Conservation (phyloP, 30 jellyfish, hydroid and myxozoan genomes). For the Mastigias papua region DNA sequence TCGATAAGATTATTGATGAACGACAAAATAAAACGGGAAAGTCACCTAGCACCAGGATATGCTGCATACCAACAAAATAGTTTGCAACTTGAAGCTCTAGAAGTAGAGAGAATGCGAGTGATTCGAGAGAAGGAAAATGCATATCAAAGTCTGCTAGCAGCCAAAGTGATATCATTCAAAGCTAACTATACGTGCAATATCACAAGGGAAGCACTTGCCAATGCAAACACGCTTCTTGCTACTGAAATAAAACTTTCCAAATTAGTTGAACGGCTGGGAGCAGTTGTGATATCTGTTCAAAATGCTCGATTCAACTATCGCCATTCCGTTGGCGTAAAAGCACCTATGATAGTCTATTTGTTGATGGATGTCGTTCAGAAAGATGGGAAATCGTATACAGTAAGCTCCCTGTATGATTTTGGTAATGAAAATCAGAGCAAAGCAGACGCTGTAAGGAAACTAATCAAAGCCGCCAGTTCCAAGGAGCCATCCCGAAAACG, state of each 20-base stretch:
- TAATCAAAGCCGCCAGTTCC: neutral
- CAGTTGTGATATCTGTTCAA: neutral
- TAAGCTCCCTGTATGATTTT: constrained; percentile 15
- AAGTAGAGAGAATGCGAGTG: neutral
- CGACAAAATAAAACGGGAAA: constrained; percentile 2
- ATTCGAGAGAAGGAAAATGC: constrained; percentile 28
- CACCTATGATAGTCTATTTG: constrained; percentile 52
- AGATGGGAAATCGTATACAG: neutral
- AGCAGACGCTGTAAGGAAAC: constrained; percentile 17
- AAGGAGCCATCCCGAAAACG: constrained; percentile 10
- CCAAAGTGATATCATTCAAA: constrained; percentile 3
- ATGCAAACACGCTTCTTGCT: constrained; percentile 13
- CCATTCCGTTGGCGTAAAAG: constrained; percentile 14
- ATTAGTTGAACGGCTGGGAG: constrained; percentile 10
- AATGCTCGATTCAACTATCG: constrained; percentile 31
- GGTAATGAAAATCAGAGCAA: constrained; percentile 19
- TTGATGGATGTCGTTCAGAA: constrained; percentile 19
- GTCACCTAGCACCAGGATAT: constrained; percentile 11
- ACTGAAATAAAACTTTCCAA: constrained; percentile 23
- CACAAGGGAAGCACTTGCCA: constrained; percentile 31
- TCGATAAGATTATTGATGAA: constrained; percentile 6
- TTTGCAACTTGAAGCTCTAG: constrained; percentile 36
- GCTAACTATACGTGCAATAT: constrained; percentile 26
- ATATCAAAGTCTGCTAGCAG: constrained; percentile 17
- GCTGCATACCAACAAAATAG: constrained; percentile 32